phyloP scores from a whole-genome alignment of 2,888 invertebrate genomes.

The Callosobruchus maculatus region DNA sequence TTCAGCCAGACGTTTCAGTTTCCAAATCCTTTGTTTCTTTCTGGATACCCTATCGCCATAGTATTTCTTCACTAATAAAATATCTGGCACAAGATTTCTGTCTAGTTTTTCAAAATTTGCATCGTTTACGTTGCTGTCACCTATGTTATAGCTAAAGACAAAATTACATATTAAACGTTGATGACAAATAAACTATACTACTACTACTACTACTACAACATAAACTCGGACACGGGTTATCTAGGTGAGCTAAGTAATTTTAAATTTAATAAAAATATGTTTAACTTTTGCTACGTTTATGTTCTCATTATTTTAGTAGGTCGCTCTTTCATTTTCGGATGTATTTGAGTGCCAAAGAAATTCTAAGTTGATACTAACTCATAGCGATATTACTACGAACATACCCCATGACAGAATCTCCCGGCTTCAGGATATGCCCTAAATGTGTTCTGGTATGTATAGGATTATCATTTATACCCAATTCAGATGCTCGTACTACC shows the following conservation, averaged over 20 bases:
- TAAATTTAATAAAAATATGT: too few species aligned
- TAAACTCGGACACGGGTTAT: too few species aligned
- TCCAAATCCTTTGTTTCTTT: constrained; percentile 81
- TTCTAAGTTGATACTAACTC: too few species aligned
- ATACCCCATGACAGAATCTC: constrained; percentile 91
- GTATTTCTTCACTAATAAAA: constrained; percentile 90
- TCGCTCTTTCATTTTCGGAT: too few species aligned
- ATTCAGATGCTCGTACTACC: constrained; percentile 83
- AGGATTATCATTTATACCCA: constrained; percentile 77
- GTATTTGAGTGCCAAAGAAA: too few species aligned
- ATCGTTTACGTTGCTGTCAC: constrained; percentile 91
- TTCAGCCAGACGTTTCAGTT: constrained; percentile 80
- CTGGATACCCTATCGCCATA: constrained; percentile 72
- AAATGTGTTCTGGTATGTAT: constrained; percentile 90
- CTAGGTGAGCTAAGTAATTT: too few species aligned
- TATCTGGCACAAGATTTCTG: constrained; percentile 72
- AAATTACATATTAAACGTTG: too few species aligned
- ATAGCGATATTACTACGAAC: constrained; percentile 17
- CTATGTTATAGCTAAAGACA: constrained; percentile 75
- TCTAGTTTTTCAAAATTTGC: constrained; percentile 79
- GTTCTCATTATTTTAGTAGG: too few species aligned
- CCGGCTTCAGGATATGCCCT: constrained; percentile 87
- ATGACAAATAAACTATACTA: too few species aligned
- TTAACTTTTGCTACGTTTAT: too few species aligned
- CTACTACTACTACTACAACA: too few species aligned